Evolutionary conservation across 53 echinoderm and acorn worm genomes (phyloP).

Genomic region (Astropecten irregularis): DNA sequence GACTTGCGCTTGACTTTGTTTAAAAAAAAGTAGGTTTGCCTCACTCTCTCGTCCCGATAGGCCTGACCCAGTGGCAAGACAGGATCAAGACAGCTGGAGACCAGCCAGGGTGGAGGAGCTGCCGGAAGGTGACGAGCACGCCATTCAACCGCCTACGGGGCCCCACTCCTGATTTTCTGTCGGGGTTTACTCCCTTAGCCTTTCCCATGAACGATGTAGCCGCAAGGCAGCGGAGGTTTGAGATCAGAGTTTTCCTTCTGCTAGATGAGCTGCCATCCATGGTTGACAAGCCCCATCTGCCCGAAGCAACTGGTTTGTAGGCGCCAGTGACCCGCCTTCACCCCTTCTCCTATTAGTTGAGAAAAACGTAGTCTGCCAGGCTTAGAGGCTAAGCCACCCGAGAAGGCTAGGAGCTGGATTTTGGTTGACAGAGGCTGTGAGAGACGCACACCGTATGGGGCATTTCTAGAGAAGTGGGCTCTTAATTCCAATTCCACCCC

Average conservation of each 20-base stretch:
- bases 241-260: constrained; percentile 29
- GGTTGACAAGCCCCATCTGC: constrained; percentile 27
- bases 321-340: no score
- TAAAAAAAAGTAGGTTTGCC: neutral
- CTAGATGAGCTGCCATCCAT: no score
- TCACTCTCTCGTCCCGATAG: constrained; percentile 38
- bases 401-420: no score
- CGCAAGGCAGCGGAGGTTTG: constrained; percentile 66
- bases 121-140: neutral
- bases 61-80: constrained; percentile 46
- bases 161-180: constrained; percentile 31
- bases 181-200: constrained; percentile 34
- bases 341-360: no score
- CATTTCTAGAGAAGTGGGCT: no score
- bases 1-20: constrained; percentile 1
- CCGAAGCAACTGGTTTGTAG: no score
- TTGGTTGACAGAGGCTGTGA: constrained; percentile 35
- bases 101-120: constrained; percentile 29
- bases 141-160: constrained; percentile 9
- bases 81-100: constrained; percentile 52
- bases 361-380: no score
- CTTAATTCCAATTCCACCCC: no score
- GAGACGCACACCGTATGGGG: no score
- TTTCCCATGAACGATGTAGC: constrained; percentile 2
- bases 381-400: no score